Percentiles rank a stretch among this genome's conserved stretches.
These are phyloP conservation scores for Harpagifer antarcticus DNA, from an alignment of 2,797 vertebrate genomes.

Conservation along the genomic window DNA sequence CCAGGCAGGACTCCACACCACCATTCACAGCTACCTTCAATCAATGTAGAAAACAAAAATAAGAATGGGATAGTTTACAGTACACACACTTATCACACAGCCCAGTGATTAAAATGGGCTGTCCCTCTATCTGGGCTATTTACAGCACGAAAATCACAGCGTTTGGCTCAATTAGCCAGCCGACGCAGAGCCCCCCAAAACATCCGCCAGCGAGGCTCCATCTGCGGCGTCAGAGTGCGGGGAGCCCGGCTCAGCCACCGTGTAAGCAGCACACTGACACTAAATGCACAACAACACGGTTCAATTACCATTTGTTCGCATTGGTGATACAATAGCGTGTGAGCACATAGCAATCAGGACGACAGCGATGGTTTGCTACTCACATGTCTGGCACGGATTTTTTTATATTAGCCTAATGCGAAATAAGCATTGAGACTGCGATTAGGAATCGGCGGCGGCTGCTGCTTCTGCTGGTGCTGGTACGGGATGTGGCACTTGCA, in stretches of 20 bases:
- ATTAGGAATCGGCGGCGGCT: slow-evolving; percentile 60
- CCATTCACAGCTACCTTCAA: slow-evolving; percentile 34
- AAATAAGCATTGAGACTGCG: slow-evolving; percentile 73
- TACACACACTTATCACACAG: slow-evolving; percentile 35
- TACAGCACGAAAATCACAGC: slow-evolving; percentile 30
- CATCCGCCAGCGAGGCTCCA: slow-evolving; percentile 53
- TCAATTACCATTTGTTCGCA: slow-evolving; percentile 47
- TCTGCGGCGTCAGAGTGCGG: slow-evolving; percentile 36
- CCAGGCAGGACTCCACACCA: slow-evolving; percentile 47
- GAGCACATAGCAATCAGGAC: slow-evolving; percentile 61
- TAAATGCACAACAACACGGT: slow-evolving; percentile 56
- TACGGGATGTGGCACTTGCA: slow-evolving; percentile 69
- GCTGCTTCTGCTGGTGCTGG: slow-evolving; percentile 42
- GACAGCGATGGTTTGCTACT: slow-evolving; percentile 83
- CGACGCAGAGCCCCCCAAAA: slow-evolving; percentile 51
- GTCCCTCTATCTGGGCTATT: slow-evolving; percentile 25
- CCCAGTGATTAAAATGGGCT: slow-evolving; percentile 25
- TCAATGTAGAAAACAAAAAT: neutral
- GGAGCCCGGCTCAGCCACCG: slow-evolving; percentile 28
- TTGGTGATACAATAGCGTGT: slow-evolving; percentile 41
- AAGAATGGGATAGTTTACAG: slow-evolving; percentile 42
- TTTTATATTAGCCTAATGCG: slow-evolving; percentile 68
- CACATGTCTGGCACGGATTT: slow-evolving; percentile 86
- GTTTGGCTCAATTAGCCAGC: slow-evolving; percentile 46
- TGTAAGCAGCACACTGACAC: slow-evolving; percentile 46